Evolutionary conservation across 2,888 invertebrate genomes (phyloP).

Genomic region (Monochamus alternatus): DNA sequence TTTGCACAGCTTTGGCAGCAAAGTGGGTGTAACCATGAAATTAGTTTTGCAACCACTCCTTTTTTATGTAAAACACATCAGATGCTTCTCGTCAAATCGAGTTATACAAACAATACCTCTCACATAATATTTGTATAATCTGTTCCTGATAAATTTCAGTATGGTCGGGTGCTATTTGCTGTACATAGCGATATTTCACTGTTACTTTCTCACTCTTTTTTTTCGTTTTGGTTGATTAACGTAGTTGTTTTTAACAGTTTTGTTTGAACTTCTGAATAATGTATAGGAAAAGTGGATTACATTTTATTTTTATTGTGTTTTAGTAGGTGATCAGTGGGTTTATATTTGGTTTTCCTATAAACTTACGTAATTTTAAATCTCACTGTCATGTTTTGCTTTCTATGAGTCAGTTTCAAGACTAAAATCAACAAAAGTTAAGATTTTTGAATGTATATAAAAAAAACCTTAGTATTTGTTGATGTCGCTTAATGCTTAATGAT

Average conservation of each 20-base stretch:
- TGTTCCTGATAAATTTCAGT: conserved; percentile 7
- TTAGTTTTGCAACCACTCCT: background rate
- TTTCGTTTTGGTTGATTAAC: background rate
- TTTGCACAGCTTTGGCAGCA: background rate
- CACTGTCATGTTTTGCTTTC: background rate
- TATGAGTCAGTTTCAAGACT: background rate
- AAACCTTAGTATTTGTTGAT: too few relatives aligned
- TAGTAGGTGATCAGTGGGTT: background rate
- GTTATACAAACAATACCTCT: conserved; percentile 18
- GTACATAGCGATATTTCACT: background rate
- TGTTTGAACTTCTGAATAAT: background rate
- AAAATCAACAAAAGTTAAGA: background rate
- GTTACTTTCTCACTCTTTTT: conserved; percentile 70
- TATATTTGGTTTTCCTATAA: background rate
- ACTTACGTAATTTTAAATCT: background rate
- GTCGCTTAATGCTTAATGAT: too few relatives aligned
- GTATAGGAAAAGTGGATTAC: background rate
- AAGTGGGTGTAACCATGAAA: conserved; percentile 5
- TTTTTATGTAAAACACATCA: conserved; percentile 13
- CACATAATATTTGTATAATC: conserved; percentile 21
- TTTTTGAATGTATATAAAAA: background rate
- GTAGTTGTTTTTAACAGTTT: background rate
- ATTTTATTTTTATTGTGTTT: background rate
- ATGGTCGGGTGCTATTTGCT: background rate
- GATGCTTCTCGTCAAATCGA: background rate